Base-by-base conservation (phyloP, 2,113 vertebrate genomes). In the Aleadryas rufinucha region DNA sequence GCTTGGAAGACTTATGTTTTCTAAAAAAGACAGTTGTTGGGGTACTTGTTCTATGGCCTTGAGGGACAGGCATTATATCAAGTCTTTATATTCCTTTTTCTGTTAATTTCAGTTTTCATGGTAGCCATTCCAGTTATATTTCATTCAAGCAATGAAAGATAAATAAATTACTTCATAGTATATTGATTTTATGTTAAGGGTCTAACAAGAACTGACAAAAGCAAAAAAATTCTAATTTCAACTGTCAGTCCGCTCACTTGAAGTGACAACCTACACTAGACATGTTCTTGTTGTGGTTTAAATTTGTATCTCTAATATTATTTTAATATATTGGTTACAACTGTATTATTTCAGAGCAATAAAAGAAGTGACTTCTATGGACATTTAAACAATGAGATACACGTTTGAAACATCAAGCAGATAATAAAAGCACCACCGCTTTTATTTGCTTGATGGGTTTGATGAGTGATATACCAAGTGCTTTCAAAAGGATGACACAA, bases 81-180 rank as follows among this genome's bases (percentile, higher is more conserved):
- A 69, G 28, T 42, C 49, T 84, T 81, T 79, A 53, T 59, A 26
- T 21, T 66, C 14, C 16, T 66, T 90, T 78, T 33, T 31, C 26
- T 93, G 50, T 76, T 93, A 56, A 87, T 90, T 95, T 96, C 35
- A 35, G 54, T 84, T 95, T 96, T 96, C 78, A 39, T 85, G 21
- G 45, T 68, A 85, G 79, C 13, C 63, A 72, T 88, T 90, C 54
- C 35, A 83, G 21, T 76, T 54, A 26, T 68, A 72, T 88, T 94
- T 91, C 64, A 90, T 54, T 96, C 63, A 86, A 76, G 42, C 22
- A 81, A 87, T 59, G 61, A 91, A 97, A 96, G 41, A 71, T 50
- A 69, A 85, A 96, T 70, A 63, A 88, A 64, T 76, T 4, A 76
- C 42, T 96, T 95, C 71, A 64, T 37, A 65, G 89, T 79, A 92